phyloP scores from a whole-genome alignment of 1,140 invertebrate species.

The Drosophila hydei region DNA sequence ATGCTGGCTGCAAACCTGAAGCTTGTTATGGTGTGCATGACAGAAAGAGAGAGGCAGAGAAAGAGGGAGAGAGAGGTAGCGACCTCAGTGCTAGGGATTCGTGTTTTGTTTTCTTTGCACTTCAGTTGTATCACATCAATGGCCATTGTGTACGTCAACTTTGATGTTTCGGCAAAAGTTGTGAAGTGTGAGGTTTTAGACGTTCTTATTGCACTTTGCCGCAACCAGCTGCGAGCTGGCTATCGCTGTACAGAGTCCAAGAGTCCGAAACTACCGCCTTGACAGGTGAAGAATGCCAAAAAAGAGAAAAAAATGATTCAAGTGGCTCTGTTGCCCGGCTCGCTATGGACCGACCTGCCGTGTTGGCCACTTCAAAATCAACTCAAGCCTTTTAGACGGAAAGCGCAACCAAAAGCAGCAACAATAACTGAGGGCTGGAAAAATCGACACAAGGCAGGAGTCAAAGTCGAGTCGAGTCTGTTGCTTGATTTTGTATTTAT shows the following conservation, averaged over 20 bases:
- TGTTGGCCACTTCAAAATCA: conserved; percentile 71
- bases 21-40: conserved; percentile 21
- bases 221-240: conserved; percentile 9
- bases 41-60: neutral
- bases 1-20: conserved; percentile 18
- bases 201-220: conserved; percentile 79
- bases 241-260: conserved; percentile 25
- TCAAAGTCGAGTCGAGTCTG: conserved; percentile 22
- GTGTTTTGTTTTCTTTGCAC: conserved; percentile 83
- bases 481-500: conserved; percentile 73
- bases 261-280: conserved; percentile 58
- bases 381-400: conserved; percentile 75
- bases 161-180: conserved; percentile 82
- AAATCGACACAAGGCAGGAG: conserved; percentile 76
- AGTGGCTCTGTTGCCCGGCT: conserved; percentile 34
- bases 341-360: conserved; percentile 25
- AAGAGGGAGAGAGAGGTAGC: neutral
- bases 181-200: conserved; percentile 82
- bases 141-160: conserved; percentile 82
- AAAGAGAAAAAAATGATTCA: conserved; percentile 31
- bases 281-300: conserved; percentile 81
- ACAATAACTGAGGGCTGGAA: conserved; percentile 40
- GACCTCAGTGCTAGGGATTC: conserved; percentile 57
- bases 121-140: conserved; percentile 82
- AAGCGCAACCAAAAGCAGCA: conserved; percentile 26